Evolutionary conservation across 1,140 invertebrate genomes (phyloP).

Genomic region (Drosophila pachea): DNA sequence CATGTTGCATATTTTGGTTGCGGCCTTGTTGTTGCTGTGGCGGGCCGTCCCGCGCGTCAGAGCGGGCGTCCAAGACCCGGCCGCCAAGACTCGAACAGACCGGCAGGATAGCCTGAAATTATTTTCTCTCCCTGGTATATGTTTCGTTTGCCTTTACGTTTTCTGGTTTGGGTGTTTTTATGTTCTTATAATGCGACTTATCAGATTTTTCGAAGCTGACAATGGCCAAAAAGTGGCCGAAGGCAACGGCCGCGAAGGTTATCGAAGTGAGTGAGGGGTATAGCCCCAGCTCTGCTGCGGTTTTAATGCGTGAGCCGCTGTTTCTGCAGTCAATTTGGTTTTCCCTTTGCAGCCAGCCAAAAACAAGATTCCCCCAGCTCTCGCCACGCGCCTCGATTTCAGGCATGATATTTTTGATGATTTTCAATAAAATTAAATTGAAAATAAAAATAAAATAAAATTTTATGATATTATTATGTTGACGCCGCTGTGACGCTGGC

Average conservation of each 20-base stretch:
- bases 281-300: slow-evolving; percentile 42
- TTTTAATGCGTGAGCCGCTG: slow-evolving; percentile 61
- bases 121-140: slow-evolving; percentile 70
- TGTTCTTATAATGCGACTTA: slow-evolving; percentile 78
- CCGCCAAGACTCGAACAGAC: too few species aligned
- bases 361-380: slow-evolving; percentile 45
- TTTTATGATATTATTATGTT: slow-evolving; percentile 77
- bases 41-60: slow-evolving; percentile 10
- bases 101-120: slow-evolving; percentile 50
- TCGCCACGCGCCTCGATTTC: slow-evolving; percentile 63
- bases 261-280: slow-evolving; percentile 23
- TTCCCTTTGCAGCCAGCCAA: slow-evolving; percentile 22
- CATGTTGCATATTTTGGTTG: slow-evolving; percentile 67
- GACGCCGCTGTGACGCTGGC: slow-evolving; percentile 51
- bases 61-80: too few species aligned
- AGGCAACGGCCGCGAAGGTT: slow-evolving; percentile 69
- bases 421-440: slow-evolving; percentile 77
- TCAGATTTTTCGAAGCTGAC: slow-evolving; percentile 74
- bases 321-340: slow-evolving; percentile 68
- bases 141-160: slow-evolving; percentile 65
- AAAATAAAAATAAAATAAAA: slow-evolving; percentile 78
- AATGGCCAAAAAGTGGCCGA: slow-evolving; percentile 71
- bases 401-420: slow-evolving; percentile 49
- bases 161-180: slow-evolving; percentile 74
- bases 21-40: slow-evolving; percentile 60